Evolutionary conservation across 2,888 invertebrate genomes (phyloP), one percentile per base, ranked within the genome.

Genomic region (Trichogramma dendrolimi): DNA sequence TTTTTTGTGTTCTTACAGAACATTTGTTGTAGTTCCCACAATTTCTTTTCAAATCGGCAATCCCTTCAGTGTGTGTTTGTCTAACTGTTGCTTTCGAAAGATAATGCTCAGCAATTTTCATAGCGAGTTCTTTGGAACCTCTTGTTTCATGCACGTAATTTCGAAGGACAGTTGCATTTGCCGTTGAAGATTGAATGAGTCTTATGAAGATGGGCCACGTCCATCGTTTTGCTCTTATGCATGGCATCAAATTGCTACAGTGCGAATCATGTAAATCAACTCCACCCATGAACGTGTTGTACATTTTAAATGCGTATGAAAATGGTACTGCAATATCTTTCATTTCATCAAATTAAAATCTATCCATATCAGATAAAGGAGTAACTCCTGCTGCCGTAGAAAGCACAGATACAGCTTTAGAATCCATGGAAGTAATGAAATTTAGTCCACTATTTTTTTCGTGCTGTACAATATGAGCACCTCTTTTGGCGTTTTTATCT

Each of bases 391-490:
- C 61, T 43, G 62, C 63, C 8, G 67, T 63, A 39, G 67, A 67
- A 43, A 65, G 44, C 49, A 63, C 40, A 27, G 66, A 64, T 48
- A 68, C 63, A 55, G 53, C 61, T 57, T 68, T 68, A 40, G 67
- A 65, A 63, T 66, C 62, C 54, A 60, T 65, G 6, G 14, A n/a
- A n/a, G n/a, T n/a, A n/a, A n/a, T n/a, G n/a, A n/a, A n/a, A n/a
- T n/a, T n/a, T n/a, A n/a, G n/a, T n/a, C n/a, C 61, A 60, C 63
- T 64, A 11, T 63, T 63, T 53, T 62, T 59, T 27, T 68, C 64
- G 51, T 67, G 61, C 58, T 64, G 55, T 50, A 58, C 62, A 44
- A 48, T 42, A 54, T 55, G 59, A 43, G 66, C 62, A 43, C 65
- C 66, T 67, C 64, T 61, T 57, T 53, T 55, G 58, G 65, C 64